Evolutionary conservation across 2,113 vertebrate genomes (phyloP).

Genomic region (Psittacara wagleri): DNA sequence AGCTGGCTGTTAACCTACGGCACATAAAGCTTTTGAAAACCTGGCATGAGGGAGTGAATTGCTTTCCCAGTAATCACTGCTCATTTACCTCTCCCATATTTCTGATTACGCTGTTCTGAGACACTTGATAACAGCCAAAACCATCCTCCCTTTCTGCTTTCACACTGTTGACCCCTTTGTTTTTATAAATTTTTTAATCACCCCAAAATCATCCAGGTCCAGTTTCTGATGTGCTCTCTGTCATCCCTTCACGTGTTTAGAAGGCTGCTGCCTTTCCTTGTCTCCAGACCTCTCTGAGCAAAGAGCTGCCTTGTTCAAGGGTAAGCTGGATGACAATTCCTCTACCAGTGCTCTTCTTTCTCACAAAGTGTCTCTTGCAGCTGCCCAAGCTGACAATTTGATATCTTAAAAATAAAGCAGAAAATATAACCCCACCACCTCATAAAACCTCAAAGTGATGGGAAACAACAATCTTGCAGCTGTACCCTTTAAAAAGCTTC

Average conservation of each 20-base stretch:
- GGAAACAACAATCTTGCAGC: background rate
- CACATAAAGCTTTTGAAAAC: conserved; percentile 40
- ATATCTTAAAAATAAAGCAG: background rate
- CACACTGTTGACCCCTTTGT: background rate
- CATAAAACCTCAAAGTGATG: background rate
- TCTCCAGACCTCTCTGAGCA: background rate
- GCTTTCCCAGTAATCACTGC: conserved; percentile 5
- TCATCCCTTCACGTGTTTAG: background rate
- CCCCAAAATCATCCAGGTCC: background rate
- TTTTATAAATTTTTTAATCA: background rate
- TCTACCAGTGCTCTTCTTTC: background rate
- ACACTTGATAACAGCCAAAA: background rate
- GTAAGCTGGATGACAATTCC: background rate
- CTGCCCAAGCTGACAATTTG: background rate
- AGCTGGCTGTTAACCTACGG: background rate
- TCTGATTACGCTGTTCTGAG: background rate
- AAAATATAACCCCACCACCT: background rate
- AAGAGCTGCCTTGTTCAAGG: background rate
- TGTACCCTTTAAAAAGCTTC: background rate
- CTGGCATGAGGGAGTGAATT: conserved; percentile 28
- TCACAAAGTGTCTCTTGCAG: background rate
- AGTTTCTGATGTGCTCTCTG: fast-evolving
- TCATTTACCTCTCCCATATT: conserved; percentile 28
- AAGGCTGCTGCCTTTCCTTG: background rate
- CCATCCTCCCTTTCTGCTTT: background rate